These are phyloP conservation scores for Cyprinella venusta DNA, from an alignment of 2,797 vertebrate genomes.

Conservation along the genomic window DNA sequence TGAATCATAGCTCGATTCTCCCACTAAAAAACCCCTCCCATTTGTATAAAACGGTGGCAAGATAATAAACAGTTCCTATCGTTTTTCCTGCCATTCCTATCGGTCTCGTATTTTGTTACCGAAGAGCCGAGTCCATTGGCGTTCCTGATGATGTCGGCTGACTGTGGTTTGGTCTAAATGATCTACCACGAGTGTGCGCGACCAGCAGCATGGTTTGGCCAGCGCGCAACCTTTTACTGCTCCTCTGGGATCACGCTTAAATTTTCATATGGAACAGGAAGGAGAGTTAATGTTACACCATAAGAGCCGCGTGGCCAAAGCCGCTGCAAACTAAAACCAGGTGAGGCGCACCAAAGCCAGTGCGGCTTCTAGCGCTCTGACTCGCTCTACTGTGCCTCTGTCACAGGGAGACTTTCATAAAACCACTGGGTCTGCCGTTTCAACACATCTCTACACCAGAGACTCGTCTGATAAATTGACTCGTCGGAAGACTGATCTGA, in stretches of 20 bases:
- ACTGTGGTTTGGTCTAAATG: conserved; percentile 57
- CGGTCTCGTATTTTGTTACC: conserved; percentile 23
- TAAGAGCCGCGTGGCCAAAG: conserved; percentile 63
- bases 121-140: conserved; percentile 12
- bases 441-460: conserved; percentile 40
- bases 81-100: conserved; percentile 35
- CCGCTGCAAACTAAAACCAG: conserved; percentile 76
- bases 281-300: conserved; percentile 77
- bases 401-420: conserved; percentile 42
- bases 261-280: conserved; percentile 79
- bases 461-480: neutral
- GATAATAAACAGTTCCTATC: conserved; percentile 29
- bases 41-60: conserved; percentile 15
- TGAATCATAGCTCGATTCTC: conserved; percentile 6
- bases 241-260: conserved; percentile 75
- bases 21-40: conserved; percentile 1
- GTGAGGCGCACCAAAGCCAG: conserved; percentile 62
- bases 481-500: conserved; percentile 16
- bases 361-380: conserved; percentile 40
- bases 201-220: conserved; percentile 74
- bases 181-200: conserved; percentile 65
- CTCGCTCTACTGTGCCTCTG: conserved; percentile 43
- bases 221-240: conserved; percentile 67
- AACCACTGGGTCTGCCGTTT: conserved; percentile 39
- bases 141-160: conserved; percentile 40